These are phyloP conservation scores for Hartigia nigra DNA, from an alignment of 2,888 invertebrate genomes.

Conservation along the genomic window DNA sequence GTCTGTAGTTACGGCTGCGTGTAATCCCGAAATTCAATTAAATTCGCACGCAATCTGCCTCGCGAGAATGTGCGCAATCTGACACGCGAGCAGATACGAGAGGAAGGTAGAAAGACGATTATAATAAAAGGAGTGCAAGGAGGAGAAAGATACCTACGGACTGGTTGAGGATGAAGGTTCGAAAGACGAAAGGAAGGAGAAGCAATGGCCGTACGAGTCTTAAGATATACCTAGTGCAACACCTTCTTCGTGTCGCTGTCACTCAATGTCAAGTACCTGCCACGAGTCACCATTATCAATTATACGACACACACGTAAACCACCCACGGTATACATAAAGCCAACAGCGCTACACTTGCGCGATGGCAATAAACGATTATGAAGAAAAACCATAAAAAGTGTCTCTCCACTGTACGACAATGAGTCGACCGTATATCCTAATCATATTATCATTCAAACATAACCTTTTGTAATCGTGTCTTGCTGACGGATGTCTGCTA, in stretches of 20 bases:
- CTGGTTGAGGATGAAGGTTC: background rate
- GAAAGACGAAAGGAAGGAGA: background rate
- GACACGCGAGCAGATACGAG: background rate
- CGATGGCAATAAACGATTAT: background rate
- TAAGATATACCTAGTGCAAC: background rate
- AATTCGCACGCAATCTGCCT: background rate
- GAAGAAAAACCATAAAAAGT: background rate
- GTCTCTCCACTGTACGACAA: background rate
- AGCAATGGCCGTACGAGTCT: background rate
- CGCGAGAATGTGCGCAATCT: background rate
- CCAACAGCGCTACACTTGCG: background rate
- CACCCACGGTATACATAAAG: background rate
- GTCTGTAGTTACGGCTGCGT: background rate
- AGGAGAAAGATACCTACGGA: background rate
- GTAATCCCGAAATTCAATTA: background rate
- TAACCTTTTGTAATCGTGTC: background rate
- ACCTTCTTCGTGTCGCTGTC: background rate
- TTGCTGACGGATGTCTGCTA: background rate
- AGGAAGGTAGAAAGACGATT: background rate
- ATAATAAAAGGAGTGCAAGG: background rate
- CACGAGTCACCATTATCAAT: background rate
- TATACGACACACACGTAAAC: background rate
- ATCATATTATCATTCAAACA: background rate
- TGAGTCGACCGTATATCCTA: background rate
- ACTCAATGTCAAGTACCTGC: background rate